Conservation (phyloP, 2,797 vertebrate species). For the Melanotaenia pygmaea region DNA sequence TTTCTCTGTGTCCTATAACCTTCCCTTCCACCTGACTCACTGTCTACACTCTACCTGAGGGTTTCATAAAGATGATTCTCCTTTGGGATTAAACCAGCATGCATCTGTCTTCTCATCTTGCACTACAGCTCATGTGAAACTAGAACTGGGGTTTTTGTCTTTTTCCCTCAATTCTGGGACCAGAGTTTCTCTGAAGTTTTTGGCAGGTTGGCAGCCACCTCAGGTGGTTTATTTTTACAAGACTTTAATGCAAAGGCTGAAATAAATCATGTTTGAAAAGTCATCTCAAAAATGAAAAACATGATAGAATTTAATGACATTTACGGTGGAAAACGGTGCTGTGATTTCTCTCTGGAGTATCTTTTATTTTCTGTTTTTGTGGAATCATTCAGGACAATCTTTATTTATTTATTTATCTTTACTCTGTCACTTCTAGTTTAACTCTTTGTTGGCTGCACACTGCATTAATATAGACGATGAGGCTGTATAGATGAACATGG, state of each 20-base stretch:
- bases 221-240: conserved; percentile 55
- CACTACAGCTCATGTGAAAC: conserved; percentile 53
- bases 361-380: conserved; percentile 33
- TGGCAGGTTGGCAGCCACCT: conserved; percentile 52
- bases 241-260: conserved; percentile 45
- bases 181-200: conserved; percentile 45
- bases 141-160: conserved; percentile 50
- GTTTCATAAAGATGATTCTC: conserved; percentile 66
- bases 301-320: conserved; percentile 33
- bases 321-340: conserved; percentile 13
- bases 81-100: conserved; percentile 56
- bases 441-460: conserved; percentile 8
- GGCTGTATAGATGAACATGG: background rate
- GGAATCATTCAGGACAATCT: conserved; percentile 26
- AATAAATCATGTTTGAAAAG: conserved; percentile 45
- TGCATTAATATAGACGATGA: conserved; percentile 17
- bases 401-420: background rate
- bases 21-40: conserved; percentile 58
- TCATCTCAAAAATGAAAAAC: conserved; percentile 47
- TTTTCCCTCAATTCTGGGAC: conserved; percentile 54
- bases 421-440: background rate
- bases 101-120: conserved; percentile 59
- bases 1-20: conserved; percentile 53
- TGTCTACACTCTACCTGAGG: conserved; percentile 64
- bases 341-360: conserved; percentile 39